These are phyloP conservation scores for Pachyuromys duprasi DNA, from an alignment of 2,797 vertebrate species.

Conservation along the genomic window DNA sequence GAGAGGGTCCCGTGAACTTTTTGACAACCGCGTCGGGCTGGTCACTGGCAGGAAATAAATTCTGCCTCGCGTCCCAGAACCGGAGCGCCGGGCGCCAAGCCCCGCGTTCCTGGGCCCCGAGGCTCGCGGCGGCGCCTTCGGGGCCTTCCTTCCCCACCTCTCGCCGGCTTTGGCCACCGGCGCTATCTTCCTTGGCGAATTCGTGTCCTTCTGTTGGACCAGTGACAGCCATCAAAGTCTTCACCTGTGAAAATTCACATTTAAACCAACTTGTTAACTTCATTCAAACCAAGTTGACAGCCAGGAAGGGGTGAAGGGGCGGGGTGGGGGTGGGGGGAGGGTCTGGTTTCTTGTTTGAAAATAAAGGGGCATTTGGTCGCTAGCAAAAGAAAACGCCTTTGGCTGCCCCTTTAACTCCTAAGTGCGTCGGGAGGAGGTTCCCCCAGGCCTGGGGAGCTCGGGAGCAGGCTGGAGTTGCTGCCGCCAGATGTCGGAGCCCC, in stretches of 20 bases:
- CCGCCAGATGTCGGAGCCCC: slow-evolving; percentile 63
- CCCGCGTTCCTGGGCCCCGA: background rate
- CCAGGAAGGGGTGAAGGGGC: background rate
- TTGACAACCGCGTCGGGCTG: background rate
- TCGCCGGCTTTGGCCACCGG: background rate
- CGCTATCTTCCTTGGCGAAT: background rate
- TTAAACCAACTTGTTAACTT: slow-evolving; percentile 24
- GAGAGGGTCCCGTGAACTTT: background rate
- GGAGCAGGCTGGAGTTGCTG: background rate
- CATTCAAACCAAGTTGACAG: background rate
- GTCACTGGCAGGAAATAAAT: background rate
- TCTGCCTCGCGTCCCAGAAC: background rate
- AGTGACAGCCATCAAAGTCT: background rate
- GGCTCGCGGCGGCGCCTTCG: background rate
- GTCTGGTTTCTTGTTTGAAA: slow-evolving; percentile 39
- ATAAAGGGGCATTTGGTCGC: slow-evolving; percentile 17
- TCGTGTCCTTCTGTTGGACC: background rate
- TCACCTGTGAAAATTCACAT: slow-evolving; percentile 29
- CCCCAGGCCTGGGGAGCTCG: background rate
- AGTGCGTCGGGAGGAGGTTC: background rate
- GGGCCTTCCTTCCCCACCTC: background rate
- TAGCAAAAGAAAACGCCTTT: background rate
- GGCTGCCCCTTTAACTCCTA: background rate
- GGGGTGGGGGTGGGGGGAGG: too few relatives aligned
- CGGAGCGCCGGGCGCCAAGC: rapidly evolving